Percentiles rank a stretch among this genome's conserved stretches.
Conservation (phyloP, 2,888 invertebrate genomes). For the Serrognathus titanus region DNA sequence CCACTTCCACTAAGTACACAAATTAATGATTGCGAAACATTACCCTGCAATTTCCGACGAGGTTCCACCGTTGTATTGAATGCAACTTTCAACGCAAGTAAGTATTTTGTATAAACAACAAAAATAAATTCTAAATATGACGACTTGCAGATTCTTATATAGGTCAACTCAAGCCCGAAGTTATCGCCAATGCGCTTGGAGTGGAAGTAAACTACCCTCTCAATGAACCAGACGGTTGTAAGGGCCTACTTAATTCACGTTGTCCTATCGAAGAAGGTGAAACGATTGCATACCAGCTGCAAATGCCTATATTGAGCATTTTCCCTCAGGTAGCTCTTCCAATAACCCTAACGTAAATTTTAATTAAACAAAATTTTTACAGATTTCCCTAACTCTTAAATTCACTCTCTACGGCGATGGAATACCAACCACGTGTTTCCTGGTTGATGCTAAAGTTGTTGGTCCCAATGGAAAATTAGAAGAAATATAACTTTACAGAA, state of each 20-base stretch:
- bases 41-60: neutral
- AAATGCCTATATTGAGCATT: neutral
- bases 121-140: neutral
- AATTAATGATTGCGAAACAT: neutral
- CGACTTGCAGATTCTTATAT: neutral
- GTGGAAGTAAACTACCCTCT: neutral
- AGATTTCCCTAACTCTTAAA: neutral
- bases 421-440: neutral
- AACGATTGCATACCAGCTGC: neutral
- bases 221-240: neutral
- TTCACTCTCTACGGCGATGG: slow-evolving; percentile 3
- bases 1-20: neutral
- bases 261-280: slow-evolving; percentile 5
- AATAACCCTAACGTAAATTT: neutral
- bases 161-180: neutral
- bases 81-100: neutral
- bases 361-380: neutral
- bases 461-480: no score
- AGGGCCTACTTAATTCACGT: neutral
- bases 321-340: neutral
- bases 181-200: neutral
- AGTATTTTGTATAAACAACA: neutral
- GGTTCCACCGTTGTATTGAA: neutral
- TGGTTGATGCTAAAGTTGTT: slow-evolving; percentile 1
- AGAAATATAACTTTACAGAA: no score